Evolutionary conservation across 2,113 vertebrate genomes (phyloP).

Genomic region (Vanacampus margaritifer): DNA sequence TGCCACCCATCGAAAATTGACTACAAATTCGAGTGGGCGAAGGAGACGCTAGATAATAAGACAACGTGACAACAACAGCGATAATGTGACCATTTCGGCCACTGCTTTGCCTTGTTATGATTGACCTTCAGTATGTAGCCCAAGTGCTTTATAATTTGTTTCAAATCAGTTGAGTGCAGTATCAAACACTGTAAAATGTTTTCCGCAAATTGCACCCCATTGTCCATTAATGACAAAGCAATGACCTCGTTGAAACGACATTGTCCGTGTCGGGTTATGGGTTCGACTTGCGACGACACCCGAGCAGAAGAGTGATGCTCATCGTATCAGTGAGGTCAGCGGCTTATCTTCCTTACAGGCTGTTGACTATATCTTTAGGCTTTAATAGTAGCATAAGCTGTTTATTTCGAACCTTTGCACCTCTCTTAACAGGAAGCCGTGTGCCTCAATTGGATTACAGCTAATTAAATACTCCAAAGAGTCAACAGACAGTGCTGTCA

Average conservation of each 20-base stretch:
- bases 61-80: no score
- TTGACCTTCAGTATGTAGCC: not conserved
- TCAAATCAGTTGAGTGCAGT: not conserved
- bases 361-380: constrained; percentile 34
- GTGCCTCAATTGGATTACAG: constrained; percentile 66
- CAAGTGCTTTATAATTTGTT: not conserved
- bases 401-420: constrained; percentile 67
- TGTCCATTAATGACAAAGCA: no score
- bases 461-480: constrained; percentile 65
- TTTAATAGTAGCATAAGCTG: constrained; percentile 57
- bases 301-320: constrained; percentile 28
- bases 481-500: constrained; percentile 54
- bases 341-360: constrained; percentile 13
- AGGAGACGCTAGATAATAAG: no score
- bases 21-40: no score
- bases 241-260: not conserved
- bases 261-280: not conserved
- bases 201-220: no score
- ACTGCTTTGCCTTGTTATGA: not conserved
- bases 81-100: not conserved
- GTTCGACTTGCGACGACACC: constrained; percentile 32
- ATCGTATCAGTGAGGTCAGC: constrained; percentile 29
- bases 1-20: no score
- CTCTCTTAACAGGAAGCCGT: constrained; percentile 63
- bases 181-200: not conserved